These are phyloP conservation scores for Chinchilla lanigera DNA, from an alignment of 2,113 vertebrate species.

Conservation along the genomic window DNA sequence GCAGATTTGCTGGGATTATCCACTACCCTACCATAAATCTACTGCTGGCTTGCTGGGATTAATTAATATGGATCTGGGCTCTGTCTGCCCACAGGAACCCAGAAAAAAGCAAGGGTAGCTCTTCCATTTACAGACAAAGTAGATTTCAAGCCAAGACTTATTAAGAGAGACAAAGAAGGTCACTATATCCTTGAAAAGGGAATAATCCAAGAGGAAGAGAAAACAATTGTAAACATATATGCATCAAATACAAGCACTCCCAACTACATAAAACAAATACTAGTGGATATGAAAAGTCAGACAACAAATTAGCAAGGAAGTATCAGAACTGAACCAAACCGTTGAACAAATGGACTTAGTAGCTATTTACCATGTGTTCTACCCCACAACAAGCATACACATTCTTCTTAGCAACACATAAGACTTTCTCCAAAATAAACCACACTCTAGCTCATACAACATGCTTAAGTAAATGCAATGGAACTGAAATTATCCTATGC, in stretches of 20 bases:
- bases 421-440: too few relatives aligned
- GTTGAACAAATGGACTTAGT: too few relatives aligned
- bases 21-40: not conserved
- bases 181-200: not conserved
- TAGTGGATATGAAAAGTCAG: not conserved
- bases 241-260: not conserved
- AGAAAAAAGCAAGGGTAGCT: not conserved
- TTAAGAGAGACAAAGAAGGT: not conserved
- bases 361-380: too few relatives aligned
- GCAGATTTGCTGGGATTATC: not conserved
- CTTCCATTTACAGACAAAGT: not conserved
- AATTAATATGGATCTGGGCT: not conserved
- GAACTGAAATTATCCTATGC: too few relatives aligned
- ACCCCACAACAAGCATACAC: too few relatives aligned
- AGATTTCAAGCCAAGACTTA: not conserved
- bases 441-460: too few relatives aligned
- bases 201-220: not conserved
- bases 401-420: too few relatives aligned
- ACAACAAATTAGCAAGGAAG: not conserved
- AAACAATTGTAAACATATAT: not conserved
- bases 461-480: too few relatives aligned
- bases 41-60: not conserved
- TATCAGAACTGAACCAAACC: not conserved
- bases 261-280: not conserved
- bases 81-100: not conserved